A percentile compares a stretch with the other conserved stretches of the same genome.
Evolutionary conservation across 2,113 vertebrate species (phyloP).

Genomic region (Marmota flaviventris): DNA sequence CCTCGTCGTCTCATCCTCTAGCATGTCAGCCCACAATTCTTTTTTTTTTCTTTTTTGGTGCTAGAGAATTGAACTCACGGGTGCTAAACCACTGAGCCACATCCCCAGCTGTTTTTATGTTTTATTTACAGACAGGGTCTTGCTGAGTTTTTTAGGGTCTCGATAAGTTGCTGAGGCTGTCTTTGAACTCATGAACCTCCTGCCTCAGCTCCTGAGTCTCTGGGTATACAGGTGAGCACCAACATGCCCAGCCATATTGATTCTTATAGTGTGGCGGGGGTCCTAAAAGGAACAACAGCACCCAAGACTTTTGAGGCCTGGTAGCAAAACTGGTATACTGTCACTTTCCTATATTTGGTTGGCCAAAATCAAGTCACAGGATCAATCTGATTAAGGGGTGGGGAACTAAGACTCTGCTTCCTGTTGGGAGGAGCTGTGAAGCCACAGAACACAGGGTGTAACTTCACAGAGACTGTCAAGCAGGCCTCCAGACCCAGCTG

Average conservation of each 20-base stretch:
- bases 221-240: too few relatives aligned
- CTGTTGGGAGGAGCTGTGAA: not conserved
- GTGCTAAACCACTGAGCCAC: too few relatives aligned
- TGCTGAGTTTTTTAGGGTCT: too few relatives aligned
- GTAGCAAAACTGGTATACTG: not conserved
- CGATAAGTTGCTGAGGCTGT: too few relatives aligned
- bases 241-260: too few relatives aligned
- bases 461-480: not conserved
- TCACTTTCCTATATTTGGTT: not conserved
- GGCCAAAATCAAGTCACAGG: not conserved
- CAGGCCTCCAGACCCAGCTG: rapidly evolving
- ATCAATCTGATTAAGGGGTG: not conserved
- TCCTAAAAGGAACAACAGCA: not conserved
- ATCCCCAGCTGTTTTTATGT: too few relatives aligned
- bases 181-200: too few relatives aligned
- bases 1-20: not conserved
- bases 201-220: too few relatives aligned
- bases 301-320: not conserved
- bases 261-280: not conserved
- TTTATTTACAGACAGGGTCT: too few relatives aligned
- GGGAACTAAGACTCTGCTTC: not conserved
- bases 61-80: too few relatives aligned
- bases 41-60: too few relatives aligned
- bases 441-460: not conserved
- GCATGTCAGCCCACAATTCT: too few relatives aligned